phyloP scores from a whole-genome alignment of 2,888 invertebrate genomes.

The Entomobrya proxima region DNA sequence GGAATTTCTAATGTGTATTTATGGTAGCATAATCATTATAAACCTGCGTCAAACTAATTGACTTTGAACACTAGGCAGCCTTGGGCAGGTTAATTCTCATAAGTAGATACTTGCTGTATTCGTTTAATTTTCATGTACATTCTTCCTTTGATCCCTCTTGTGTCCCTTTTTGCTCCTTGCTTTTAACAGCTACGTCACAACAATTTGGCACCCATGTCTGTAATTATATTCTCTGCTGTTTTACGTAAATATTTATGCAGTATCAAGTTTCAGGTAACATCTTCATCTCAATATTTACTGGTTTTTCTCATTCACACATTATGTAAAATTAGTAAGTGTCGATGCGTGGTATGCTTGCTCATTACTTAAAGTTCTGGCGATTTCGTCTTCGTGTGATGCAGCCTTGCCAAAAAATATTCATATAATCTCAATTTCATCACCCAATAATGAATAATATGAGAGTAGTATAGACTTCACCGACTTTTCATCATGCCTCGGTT shows the following conservation, averaged over 20 bases:
- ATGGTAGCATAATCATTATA: constrained; percentile 10
- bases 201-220: background rate
- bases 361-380: background rate
- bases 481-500: no score
- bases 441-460: no score
- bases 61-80: constrained; percentile 24
- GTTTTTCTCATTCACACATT: background rate
- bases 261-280: constrained; percentile 17
- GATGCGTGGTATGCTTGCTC: background rate
- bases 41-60: constrained; percentile 25
- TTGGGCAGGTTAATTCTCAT: background rate
- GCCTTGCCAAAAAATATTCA: no score
- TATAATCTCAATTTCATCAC: no score
- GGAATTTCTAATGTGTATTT: background rate
- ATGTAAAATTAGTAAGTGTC: background rate
- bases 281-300: background rate
- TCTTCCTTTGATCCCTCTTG: background rate
- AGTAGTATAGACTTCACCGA: no score
- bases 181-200: background rate
- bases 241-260: background rate
- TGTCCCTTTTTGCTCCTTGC: background rate
- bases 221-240: background rate
- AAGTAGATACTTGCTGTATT: background rate
- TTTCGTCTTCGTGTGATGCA: no score
- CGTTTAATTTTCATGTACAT: background rate